phyloP scores from a whole-genome alignment of 2,113 vertebrate species.

The Struthio camelus region DNA sequence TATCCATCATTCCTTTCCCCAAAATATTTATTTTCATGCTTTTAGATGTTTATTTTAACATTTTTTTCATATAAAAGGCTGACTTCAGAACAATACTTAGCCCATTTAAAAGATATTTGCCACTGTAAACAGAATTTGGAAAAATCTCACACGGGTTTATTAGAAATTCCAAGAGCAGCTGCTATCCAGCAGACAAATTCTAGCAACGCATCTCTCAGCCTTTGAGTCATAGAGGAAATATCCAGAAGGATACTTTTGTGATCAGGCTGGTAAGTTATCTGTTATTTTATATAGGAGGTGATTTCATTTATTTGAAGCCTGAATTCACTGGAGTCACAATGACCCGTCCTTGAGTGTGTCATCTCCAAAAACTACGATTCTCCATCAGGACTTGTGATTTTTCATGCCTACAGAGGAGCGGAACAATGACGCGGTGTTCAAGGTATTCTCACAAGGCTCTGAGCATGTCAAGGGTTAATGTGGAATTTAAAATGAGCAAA shows the following conservation, averaged over 20 bases:
- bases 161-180: background rate
- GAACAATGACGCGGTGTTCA: background rate
- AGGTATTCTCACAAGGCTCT: background rate
- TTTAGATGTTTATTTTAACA: background rate
- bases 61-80: no score
- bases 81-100: background rate
- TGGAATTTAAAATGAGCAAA: background rate
- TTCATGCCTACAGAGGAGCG: background rate
- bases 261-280: background rate
- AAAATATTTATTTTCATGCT: background rate
- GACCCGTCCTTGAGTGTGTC: background rate
- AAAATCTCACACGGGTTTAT: background rate
- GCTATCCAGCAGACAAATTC: background rate
- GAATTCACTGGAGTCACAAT: background rate
- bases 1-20: no score
- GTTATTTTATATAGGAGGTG: no score
- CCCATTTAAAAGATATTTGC: background rate
- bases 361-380: background rate
- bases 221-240: background rate
- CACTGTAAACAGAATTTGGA: background rate
- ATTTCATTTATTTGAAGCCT: background rate
- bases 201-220: background rate
- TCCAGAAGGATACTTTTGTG: background rate
- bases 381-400: background rate
- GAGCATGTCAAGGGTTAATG: background rate